phyloP scores from a whole-genome alignment of 2,797 vertebrate genomes.

The Myotis myotis region DNA sequence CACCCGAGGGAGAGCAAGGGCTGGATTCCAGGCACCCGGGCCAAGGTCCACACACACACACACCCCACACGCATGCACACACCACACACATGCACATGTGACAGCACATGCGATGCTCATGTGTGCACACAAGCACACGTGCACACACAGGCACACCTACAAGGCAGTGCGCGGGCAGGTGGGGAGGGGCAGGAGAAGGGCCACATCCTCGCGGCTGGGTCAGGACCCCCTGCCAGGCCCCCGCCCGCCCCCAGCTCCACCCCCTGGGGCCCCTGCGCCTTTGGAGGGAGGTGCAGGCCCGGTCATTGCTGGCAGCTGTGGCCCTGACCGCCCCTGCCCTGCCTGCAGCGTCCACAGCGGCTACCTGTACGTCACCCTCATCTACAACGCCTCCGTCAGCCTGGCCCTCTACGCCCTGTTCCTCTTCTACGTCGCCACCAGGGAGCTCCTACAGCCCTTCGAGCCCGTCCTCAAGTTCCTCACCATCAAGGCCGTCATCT shows the following conservation, averaged over 20 bases:
- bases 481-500: slow-evolving; percentile 97
- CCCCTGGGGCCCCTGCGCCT: accelerated
- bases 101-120: too few species aligned
- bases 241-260: background rate
- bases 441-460: slow-evolving; percentile 92
- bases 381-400: slow-evolving; percentile 97
- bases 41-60: background rate
- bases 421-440: slow-evolving; percentile 96
- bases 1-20: accelerated
- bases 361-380: slow-evolving; percentile 96
- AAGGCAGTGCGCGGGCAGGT: background rate
- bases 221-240: background rate
- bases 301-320: too few species aligned
- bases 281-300: background rate
- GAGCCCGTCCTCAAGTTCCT: slow-evolving; percentile 96
- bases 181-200: background rate
- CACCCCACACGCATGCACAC: background rate
- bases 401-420: slow-evolving; percentile 95
- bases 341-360: slow-evolving; percentile 90
- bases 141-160: too few species aligned
- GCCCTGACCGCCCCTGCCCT: background rate
- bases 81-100: background rate
- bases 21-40: background rate
- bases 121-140: background rate
- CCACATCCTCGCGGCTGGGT: background rate